Conservation (phyloP, 2,797 vertebrate species). For the Chloroceryle amazona region DNA sequence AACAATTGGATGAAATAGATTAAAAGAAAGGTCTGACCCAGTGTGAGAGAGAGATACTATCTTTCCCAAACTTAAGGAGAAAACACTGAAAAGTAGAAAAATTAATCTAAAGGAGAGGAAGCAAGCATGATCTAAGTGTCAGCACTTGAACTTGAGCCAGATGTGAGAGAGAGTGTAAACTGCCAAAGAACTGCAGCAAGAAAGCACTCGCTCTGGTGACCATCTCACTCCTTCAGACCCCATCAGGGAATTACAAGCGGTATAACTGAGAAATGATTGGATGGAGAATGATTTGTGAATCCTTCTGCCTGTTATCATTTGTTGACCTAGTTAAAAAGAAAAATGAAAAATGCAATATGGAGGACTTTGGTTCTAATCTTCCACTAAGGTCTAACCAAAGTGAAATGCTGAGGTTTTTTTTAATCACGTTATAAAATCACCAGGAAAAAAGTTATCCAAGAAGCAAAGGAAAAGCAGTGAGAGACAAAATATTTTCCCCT, state of each 20-base stretch:
- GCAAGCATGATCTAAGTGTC: not conserved
- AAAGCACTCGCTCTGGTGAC: not conserved
- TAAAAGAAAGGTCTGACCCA: not conserved
- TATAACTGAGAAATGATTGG: not conserved
- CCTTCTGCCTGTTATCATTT: not conserved
- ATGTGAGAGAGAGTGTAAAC: not conserved
- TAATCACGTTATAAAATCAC: fast-evolving
- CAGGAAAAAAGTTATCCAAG: not conserved
- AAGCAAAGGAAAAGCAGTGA: not conserved
- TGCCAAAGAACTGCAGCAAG: not conserved
- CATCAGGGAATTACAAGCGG: not conserved
- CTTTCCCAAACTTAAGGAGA: not conserved
- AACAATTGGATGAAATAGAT: not conserved
- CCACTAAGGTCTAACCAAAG: not conserved
- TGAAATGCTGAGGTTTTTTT: not conserved
- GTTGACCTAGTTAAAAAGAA: not conserved
- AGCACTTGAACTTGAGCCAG: not conserved
- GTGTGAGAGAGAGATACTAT: fast-evolving
- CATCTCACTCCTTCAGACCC: not conserved
- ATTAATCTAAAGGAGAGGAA: not conserved
- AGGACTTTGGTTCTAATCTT: not conserved
- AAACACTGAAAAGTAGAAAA: not conserved
- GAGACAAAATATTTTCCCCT: not conserved
- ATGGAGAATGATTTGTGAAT: not conserved
- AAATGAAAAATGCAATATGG: not conserved